Evolutionary conservation across 2,113 vertebrate genomes (phyloP).

Genomic region (Callaeas wilsoni): DNA sequence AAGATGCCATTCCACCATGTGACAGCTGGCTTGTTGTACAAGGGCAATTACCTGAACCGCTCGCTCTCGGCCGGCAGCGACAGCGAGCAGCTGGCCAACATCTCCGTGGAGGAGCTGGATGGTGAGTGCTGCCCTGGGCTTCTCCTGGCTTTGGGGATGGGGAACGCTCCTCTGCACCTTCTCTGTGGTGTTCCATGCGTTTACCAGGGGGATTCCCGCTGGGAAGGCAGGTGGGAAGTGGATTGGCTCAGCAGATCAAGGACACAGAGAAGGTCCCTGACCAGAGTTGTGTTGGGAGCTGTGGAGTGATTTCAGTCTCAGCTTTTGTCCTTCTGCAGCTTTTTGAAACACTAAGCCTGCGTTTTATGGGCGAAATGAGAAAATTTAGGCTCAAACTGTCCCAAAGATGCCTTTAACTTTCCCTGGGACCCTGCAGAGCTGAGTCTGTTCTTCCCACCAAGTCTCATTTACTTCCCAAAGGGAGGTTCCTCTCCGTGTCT

Average conservation of each 20-base stretch:
- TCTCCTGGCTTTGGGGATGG: rapidly evolving
- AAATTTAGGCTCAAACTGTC: neutral
- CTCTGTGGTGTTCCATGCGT: rapidly evolving
- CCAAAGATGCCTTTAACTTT: neutral
- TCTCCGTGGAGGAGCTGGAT: constrained; percentile 93
- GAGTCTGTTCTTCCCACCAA: neutral
- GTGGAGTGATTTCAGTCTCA: neutral
- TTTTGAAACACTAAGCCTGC: neutral
- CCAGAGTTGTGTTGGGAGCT: neutral
- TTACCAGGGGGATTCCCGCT: rapidly evolving
- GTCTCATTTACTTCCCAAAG: neutral
- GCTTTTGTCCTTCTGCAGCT: neutral
- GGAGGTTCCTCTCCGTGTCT: neutral
- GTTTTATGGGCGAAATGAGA: neutral
- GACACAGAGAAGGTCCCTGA: neutral
- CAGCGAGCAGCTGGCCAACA: constrained; percentile 91
- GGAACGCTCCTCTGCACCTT: neutral
- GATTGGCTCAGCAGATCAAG: neutral
- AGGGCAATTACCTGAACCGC: constrained; percentile 95
- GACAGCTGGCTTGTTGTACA: constrained; percentile 96
- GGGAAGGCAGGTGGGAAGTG: neutral
- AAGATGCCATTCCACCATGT: constrained; percentile 99
- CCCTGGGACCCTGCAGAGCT: neutral
- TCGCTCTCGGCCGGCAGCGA: constrained; percentile 92
- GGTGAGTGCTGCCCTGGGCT: constrained; percentile 74